Evolutionary conservation across 2,113 vertebrate species (phyloP).

Genomic region (Oryzias woworae): DNA sequence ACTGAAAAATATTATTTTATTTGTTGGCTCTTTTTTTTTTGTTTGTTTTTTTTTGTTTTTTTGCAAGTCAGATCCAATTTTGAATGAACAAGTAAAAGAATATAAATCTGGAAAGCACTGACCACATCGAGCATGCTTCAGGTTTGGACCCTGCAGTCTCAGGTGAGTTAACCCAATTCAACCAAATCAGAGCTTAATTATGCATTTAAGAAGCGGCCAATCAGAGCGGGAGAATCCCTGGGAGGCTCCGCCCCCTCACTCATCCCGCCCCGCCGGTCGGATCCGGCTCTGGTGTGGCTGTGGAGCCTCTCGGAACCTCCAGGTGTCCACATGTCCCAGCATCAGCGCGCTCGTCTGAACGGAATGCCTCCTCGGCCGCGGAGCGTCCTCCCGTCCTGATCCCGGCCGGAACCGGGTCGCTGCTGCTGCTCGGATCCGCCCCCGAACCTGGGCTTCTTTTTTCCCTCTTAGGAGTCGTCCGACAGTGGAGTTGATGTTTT

Average conservation of each 20-base stretch:
- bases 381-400: slow-evolving; percentile 61
- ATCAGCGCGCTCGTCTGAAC: neutral
- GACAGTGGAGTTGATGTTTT: slow-evolving; percentile 38
- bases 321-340: neutral
- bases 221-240: neutral
- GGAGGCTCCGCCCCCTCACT: slow-evolving; percentile 28
- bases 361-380: neutral
- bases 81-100: too few relatives aligned
- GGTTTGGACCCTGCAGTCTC: slow-evolving; percentile 10
- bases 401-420: slow-evolving; percentile 15
- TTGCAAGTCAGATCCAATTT: too few relatives aligned
- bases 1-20: too few relatives aligned
- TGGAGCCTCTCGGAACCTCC: neutral
- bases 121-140: too few relatives aligned
- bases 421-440: too few relatives aligned
- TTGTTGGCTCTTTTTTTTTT: too few relatives aligned
- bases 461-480: neutral
- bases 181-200: slow-evolving; percentile 21
- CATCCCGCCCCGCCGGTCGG: slow-evolving; percentile 56
- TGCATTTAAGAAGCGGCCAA: slow-evolving; percentile 32
- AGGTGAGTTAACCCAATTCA: slow-evolving; percentile 35
- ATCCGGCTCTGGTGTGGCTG: slow-evolving; percentile 30
- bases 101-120: too few relatives aligned
- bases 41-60: too few relatives aligned
- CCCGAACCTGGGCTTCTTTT: neutral